Evolutionary conservation across 2,797 vertebrate species (phyloP), one percentile per base, ranked within the genome.

Genomic region (Protosalanx chinensis): DNA sequence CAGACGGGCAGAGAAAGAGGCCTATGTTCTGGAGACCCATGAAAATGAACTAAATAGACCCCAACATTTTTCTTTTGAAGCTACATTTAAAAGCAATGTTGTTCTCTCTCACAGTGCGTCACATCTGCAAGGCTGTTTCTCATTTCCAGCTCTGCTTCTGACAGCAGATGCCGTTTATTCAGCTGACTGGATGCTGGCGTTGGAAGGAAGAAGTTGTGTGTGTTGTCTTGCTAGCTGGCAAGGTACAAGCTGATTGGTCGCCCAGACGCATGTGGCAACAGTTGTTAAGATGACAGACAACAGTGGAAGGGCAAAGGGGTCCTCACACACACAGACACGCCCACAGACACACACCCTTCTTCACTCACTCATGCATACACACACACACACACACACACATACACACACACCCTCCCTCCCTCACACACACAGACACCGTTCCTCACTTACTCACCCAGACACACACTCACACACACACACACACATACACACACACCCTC

Each of bases 381-480:
- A 60, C 23, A 29, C 20, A 29, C 20, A 60, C 58, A 29, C 7
- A 60, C 58, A 60, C 59, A 61, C 27, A 16, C 27, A 32, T 27
- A 61, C 59, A 61, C 29, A 61, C 59, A 30, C n/a, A 59, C 58
- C 23, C 23, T 27, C 23, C 23, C 23, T 27, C 23, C 23, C 23
- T 27, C 15, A 59, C 58, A 59, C 15, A 59, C n/a, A 59, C 58
- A 59, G 2, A 27, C 58, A 59, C 23, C 23, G 23, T 27, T 27
- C 23, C 23, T 27, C 23, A 27, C 23, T 27, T 20, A 23, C 59
- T 2, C 20, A 61, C 6, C 3, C 59, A 29, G 12, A 49, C 37
- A 49, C 64, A 23, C 37, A 49, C 64, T 12, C 37, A 49, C 64
- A 66, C 64, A 46, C 64, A 46, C 64, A 37, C 30, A 37, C 63